A percentile compares a stretch with the other conserved stretches of the same genome.
These are phyloP conservation scores for Agrypnus murinus DNA, from an alignment of 2,888 invertebrate genomes.

Conservation along the genomic window DNA sequence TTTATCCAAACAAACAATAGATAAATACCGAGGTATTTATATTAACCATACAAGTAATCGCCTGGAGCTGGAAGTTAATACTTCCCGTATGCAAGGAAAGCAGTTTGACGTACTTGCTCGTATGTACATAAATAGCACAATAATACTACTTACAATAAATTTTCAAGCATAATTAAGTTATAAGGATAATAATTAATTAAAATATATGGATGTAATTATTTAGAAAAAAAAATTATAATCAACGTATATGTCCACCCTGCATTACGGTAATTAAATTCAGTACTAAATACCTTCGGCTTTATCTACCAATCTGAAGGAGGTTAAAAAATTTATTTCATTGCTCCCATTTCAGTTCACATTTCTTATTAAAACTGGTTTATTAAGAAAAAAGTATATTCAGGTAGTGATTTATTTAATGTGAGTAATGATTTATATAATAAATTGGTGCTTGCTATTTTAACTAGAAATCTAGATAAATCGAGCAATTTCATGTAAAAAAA, in stretches of 20 bases:
- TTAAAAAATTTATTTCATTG: neutral
- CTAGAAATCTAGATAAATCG: no score
- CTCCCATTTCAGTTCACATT: neutral
- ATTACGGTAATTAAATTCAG: no score
- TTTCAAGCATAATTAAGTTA: slow-evolving; percentile 2
- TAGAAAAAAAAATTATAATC: no score
- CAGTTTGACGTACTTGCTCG: neutral
- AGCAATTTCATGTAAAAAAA: neutral
- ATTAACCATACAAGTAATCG: no score
- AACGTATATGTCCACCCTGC: no score
- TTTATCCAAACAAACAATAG: no score
- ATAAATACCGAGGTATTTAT: no score
- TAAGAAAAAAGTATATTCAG: neutral
- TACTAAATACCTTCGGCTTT: no score
- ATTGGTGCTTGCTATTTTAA: no score
- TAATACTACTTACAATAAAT: neutral
- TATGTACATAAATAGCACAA: neutral
- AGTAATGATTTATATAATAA: neutral
- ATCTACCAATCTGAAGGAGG: no score
- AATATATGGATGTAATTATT: neutral
- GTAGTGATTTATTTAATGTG: neutral
- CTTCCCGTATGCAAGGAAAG: neutral
- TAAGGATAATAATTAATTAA: neutral
- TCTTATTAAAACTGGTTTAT: neutral
- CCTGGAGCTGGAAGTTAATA: no score